Base-by-base conservation (phyloP, 2,888 invertebrate genomes). In the Halocaridina rubra region DNA sequence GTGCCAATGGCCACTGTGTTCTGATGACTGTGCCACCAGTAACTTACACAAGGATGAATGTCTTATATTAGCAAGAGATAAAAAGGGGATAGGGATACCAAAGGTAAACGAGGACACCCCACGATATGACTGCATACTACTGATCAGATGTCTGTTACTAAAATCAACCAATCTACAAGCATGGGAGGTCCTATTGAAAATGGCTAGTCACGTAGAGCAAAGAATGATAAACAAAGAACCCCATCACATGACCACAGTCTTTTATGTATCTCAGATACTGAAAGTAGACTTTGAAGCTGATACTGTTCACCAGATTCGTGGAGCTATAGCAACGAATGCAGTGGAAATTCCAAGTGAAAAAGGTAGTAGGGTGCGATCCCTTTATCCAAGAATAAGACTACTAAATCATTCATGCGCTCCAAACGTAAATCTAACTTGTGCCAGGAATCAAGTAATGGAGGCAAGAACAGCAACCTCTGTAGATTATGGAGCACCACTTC, bases 401-500 rank as follows among this genome's bases (percentile, higher is more conserved):
- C 91, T 95, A 57, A 96, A 96, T 89, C 96, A 96, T 91, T 94
- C 93, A 89, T 97, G 96, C 89, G 91, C 92, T n/a, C 94, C 96
- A 0, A 96, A 96, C 91, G 94, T 96, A 90, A 93, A 94, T 78
- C 96, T 96, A 91, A 95, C 94, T 88, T 96, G 96, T 90, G 93
- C 94, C 4, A 33, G 33, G 19, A 95, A 95, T 90, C 89, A 89
- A 4, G 88, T 86, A 5, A 93, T 96, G 0, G 93, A 95, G 85
- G 92, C 96, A 22, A 93, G 96, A 0, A 93, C 93, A 88, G 94
- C 94, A 0, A 91, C 91, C 0, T 90, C 91, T 64, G 94, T 96
- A 30, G 90, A 92, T 39, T 90, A 92, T 81, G 95, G 94, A 0
- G 91, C 94, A 0, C 94, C 95, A 90, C 90, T 96, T 30, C 94